Conservation (phyloP, 2,888 invertebrate species). For the Drosophila mettleri region DNA sequence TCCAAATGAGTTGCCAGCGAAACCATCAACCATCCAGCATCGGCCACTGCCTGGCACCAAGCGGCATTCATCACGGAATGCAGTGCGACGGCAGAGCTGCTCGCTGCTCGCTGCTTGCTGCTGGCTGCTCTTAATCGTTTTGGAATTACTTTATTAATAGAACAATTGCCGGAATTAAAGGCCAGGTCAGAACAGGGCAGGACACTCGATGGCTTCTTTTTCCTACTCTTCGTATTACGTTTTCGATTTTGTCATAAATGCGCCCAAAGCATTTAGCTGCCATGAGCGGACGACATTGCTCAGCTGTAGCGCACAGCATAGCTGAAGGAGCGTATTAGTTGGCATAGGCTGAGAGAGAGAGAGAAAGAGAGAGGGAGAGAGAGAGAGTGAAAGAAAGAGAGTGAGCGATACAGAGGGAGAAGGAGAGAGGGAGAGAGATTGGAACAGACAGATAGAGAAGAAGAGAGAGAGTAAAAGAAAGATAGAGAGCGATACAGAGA, state of each 20-base stretch:
- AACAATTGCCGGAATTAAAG: slow-evolving; percentile 70
- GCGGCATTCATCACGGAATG: slow-evolving; percentile 25
- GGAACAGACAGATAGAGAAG: too few species aligned
- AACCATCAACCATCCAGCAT: slow-evolving; percentile 60
- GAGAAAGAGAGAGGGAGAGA: too few species aligned
- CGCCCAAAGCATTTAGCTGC: slow-evolving; percentile 14
- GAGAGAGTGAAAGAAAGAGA: too few species aligned
- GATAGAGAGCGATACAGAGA: too few species aligned
- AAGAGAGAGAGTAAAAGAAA: too few species aligned
- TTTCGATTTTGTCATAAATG: slow-evolving; percentile 27
- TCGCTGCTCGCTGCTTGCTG: slow-evolving; percentile 26
- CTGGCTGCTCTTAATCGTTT: slow-evolving; percentile 78
- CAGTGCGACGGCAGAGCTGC: slow-evolving; percentile 23
- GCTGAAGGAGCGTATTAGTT: slow-evolving; percentile 9
- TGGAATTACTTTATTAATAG: slow-evolving; percentile 82
- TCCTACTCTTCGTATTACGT: slow-evolving; percentile 5
- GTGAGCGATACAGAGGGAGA: neutral
- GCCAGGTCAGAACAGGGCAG: slow-evolving; percentile 32
- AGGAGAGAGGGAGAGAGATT: neutral
- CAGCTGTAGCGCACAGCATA: slow-evolving; percentile 2
- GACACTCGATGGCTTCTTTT: slow-evolving; percentile 16
- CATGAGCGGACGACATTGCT: slow-evolving; percentile 18
- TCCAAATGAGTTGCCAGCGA: slow-evolving; percentile 80
- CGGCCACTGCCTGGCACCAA: neutral
- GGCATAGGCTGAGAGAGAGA: neutral